Percentiles rank a stretch among this genome's conserved stretches.
Evolutionary conservation across 37 sponge, comb jelly and placozoan species (phyloP).

Genomic region (Crambe crambe): DNA sequence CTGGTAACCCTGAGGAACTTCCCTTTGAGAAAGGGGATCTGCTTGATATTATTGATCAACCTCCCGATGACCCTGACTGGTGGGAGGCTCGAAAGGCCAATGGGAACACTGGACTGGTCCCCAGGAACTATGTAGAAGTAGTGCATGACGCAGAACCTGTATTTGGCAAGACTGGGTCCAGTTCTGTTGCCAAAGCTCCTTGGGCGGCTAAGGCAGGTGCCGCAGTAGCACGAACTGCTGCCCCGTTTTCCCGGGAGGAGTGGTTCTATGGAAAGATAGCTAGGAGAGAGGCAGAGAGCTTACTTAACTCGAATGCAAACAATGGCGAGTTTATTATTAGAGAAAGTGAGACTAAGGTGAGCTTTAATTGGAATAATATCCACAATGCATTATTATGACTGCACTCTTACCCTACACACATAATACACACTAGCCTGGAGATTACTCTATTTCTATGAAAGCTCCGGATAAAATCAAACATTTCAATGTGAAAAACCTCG

Average conservation of each 20-base stretch:
- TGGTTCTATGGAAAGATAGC: constrained; percentile 91
- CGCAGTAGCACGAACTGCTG: not conserved
- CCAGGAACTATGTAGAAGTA: constrained; percentile 87
- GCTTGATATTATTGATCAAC: constrained; percentile 83
- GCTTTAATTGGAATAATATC: no score
- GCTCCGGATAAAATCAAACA: constrained; percentile 92
- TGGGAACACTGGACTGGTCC: constrained; percentile 72
- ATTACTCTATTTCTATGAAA: constrained; percentile 94
- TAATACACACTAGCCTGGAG: constrained; percentile 74
- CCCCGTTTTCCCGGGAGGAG: constrained; percentile 55
- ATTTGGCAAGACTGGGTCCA: constrained; percentile 10
- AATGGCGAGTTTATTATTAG: constrained; percentile 93
- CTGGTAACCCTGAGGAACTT: constrained; percentile 85
- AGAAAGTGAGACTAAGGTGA: constrained; percentile 86
- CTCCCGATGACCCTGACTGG: constrained; percentile 90
- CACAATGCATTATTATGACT: no score
- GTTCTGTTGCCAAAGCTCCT: not conserved
- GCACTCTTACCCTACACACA: no score
- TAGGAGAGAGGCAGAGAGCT: constrained; percentile 65
- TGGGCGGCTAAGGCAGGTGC: not conserved
- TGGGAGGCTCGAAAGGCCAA: constrained; percentile 82
- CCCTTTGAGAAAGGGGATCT: constrained; percentile 77
- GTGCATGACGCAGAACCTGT: constrained; percentile 58
- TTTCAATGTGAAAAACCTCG: constrained; percentile 83
- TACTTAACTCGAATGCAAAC: constrained; percentile 48